These are phyloP conservation scores for Heliconius nattereri DNA, from an alignment of 1,140 invertebrate genomes.

Conservation along the genomic window DNA sequence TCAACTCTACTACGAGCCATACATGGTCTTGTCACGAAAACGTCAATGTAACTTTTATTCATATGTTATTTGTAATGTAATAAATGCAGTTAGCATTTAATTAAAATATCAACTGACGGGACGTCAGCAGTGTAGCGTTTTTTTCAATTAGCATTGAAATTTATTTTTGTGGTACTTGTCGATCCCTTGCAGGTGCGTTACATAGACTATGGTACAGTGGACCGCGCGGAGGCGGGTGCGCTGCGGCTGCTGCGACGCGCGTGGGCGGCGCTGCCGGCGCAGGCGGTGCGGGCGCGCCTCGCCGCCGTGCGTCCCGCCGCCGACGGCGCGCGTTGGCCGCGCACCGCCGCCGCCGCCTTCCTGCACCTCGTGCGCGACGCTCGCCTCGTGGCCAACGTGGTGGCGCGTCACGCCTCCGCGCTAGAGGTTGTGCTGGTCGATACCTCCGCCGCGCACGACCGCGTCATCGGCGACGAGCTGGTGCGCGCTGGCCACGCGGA, in stretches of 20 bases:
- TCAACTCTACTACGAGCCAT: too few relatives aligned
- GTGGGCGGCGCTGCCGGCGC: slow-evolving; percentile 51
- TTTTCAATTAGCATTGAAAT: too few relatives aligned
- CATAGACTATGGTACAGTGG: slow-evolving; percentile 71
- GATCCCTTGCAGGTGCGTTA: slow-evolving; percentile 37
- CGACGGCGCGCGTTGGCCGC: slow-evolving; percentile 37
- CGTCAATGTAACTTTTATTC: too few relatives aligned
- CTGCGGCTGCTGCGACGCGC: slow-evolving; percentile 53
- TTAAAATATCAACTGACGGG: too few relatives aligned
- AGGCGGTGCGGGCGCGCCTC: slow-evolving; percentile 50
- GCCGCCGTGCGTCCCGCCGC: slow-evolving; percentile 43
- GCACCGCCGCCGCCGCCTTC: slow-evolving; percentile 40
- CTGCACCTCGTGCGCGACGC: slow-evolving; percentile 50
- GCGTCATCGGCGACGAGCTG: slow-evolving; percentile 46
- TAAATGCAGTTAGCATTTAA: too few relatives aligned
- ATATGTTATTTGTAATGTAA: too few relatives aligned
- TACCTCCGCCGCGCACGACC: slow-evolving; percentile 58
- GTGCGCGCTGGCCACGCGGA: slow-evolving; percentile 60
- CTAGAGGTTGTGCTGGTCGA: slow-evolving; percentile 64
- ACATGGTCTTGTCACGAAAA: too few relatives aligned
- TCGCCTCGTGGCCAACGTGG: slow-evolving; percentile 53
- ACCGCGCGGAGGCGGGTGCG: slow-evolving; percentile 34
- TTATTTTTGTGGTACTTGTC: too few relatives aligned
- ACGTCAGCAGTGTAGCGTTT: too few relatives aligned
- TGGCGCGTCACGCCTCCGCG: slow-evolving; percentile 46